Percentiles rank a stretch among this genome's conserved stretches.
phyloP scores from a whole-genome alignment of 2,888 invertebrate genomes.

The Acleris holmiana region DNA sequence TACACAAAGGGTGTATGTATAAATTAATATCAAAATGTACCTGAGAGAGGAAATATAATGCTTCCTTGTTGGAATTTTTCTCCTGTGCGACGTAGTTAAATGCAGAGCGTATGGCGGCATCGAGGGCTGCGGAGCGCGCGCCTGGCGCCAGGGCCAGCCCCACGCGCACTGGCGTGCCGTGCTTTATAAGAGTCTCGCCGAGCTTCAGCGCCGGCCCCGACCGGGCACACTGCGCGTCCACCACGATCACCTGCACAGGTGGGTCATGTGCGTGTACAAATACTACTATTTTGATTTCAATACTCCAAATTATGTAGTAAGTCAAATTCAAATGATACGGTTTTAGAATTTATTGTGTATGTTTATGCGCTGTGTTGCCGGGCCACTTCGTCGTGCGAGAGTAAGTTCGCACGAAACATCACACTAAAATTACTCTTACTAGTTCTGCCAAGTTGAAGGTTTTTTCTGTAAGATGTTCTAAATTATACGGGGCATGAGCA shows the following conservation, averaged over 20 bases:
- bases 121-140: slow-evolving; percentile 84
- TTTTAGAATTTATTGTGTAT: no score
- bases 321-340: no score
- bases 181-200: slow-evolving; percentile 95
- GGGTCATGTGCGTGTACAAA: not conserved
- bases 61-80: slow-evolving; percentile 88
- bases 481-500: no score
- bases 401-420: no score
- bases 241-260: slow-evolving; percentile 88
- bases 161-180: slow-evolving; percentile 95
- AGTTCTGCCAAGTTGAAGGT: no score
- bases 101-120: slow-evolving; percentile 93
- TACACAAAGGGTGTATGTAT: not conserved
- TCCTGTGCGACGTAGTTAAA: slow-evolving; percentile 95
- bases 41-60: slow-evolving; percentile 93
- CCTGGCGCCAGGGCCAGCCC: slow-evolving; percentile 92
- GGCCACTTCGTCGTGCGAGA: no score
- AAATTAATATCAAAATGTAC: no score
- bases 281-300: slow-evolving; percentile 32
- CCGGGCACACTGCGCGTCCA: slow-evolving; percentile 90
- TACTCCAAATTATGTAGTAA: no score
- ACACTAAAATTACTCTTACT: no score
- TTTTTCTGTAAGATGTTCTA: no score
- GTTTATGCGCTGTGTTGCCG: no score
- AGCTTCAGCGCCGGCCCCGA: slow-evolving; percentile 91